Percentiles rank a stretch among this genome's conserved stretches.
Conservation (phyloP, 2,113 vertebrate genomes). For the Marmota flaviventris region DNA sequence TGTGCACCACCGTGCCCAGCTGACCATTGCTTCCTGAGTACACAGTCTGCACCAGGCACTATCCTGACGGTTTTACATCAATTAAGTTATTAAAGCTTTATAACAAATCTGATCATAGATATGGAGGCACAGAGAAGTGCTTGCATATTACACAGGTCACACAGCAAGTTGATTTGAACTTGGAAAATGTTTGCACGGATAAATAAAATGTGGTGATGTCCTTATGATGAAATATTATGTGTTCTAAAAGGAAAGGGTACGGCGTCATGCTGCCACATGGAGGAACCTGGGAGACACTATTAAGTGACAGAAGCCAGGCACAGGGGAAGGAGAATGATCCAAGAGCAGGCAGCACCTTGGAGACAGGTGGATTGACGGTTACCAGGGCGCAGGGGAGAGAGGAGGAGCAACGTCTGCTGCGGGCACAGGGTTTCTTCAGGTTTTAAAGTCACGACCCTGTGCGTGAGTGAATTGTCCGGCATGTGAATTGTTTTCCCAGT, state of each 20-base stretch:
- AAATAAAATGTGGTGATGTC: not conserved
- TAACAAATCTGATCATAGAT: not conserved
- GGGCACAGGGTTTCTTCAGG: not conserved
- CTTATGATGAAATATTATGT: not conserved
- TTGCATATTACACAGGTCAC: not conserved
- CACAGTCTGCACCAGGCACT: not conserved
- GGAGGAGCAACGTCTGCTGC: fast-evolving
- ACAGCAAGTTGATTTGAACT: not conserved
- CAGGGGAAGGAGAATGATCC: fast-evolving
- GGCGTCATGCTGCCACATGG: fast-evolving
- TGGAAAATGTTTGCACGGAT: not conserved
- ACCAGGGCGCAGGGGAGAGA: not conserved
- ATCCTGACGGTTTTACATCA: not conserved
- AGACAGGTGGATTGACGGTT: not conserved
- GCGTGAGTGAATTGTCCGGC: too few relatives aligned
- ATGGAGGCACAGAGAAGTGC: not conserved
- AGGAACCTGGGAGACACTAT: not conserved
- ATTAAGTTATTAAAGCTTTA: not conserved
- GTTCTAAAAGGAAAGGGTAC: fast-evolving
- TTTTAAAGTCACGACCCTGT: not conserved
- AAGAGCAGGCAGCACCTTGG: too few relatives aligned
- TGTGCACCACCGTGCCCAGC: too few relatives aligned
- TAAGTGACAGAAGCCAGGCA: not conserved
- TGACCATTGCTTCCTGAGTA: too few relatives aligned
- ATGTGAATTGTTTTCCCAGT: not conserved